These are phyloP conservation scores for Mugil cephalus DNA, from an alignment of 2,113 vertebrate species.

Conservation along the genomic window DNA sequence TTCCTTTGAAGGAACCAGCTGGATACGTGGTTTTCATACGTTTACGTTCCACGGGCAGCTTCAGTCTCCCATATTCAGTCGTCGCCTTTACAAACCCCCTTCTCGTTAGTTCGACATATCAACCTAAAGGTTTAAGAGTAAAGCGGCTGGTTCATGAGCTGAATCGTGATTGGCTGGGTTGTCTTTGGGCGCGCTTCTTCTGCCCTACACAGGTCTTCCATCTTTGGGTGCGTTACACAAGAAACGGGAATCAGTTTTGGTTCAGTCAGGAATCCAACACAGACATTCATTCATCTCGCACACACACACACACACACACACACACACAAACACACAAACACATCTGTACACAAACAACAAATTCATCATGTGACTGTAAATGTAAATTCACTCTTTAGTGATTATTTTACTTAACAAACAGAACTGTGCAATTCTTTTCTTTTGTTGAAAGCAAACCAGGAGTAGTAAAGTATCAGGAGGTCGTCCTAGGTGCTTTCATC, in stretches of 20 bases:
- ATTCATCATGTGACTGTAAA: constrained; percentile 55
- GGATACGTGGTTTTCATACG: constrained; percentile 1
- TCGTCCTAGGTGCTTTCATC: constrained; percentile 32
- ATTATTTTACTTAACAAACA: constrained; percentile 70
- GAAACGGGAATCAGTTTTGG: constrained; percentile 60
- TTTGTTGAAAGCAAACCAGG: constrained; percentile 62
- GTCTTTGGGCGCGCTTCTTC: constrained; percentile 3
- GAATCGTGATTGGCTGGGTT: constrained; percentile 20
- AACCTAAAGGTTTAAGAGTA: constrained; percentile 16
- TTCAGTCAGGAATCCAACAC: constrained; percentile 71
- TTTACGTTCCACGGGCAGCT: constrained; percentile 27
- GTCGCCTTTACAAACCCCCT: background rate
- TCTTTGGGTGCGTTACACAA: constrained; percentile 60
- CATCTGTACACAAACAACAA: constrained; percentile 43
- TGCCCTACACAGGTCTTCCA: constrained; percentile 29
- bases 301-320: constrained; percentile 4
- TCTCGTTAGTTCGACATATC: constrained; percentile 23
- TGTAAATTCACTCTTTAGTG: constrained; percentile 69
- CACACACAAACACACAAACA: constrained; percentile 26
- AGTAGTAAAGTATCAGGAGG: constrained; percentile 59
- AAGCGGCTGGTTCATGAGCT: background rate
- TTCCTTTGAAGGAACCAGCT: background rate
- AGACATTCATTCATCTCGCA: constrained; percentile 15
- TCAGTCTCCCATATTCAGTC: constrained; percentile 42
- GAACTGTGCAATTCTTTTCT: constrained; percentile 73